Percentiles rank a stretch among this genome's conserved stretches.
These are phyloP conservation scores for Papilio dardanus DNA, from an alignment of 1,140 invertebrate species.

Conservation along the genomic window DNA sequence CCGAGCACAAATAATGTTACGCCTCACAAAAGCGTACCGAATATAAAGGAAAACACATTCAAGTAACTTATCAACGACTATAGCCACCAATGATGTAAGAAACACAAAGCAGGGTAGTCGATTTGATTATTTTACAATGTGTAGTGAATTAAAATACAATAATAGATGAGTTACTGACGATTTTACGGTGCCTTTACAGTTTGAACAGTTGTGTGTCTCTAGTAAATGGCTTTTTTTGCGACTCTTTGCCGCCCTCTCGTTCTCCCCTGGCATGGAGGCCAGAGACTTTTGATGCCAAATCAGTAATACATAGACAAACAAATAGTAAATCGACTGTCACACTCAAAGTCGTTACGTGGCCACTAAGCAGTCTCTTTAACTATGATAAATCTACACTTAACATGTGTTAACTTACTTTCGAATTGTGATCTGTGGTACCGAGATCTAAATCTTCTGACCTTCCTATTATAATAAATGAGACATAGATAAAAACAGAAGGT, in stretches of 20 bases:
- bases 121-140: not conserved
- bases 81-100: slow-evolving; percentile 3
- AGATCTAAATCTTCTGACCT: not conserved
- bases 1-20: slow-evolving; percentile 26
- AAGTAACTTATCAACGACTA: slow-evolving; percentile 22
- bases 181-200: too few relatives aligned
- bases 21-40: slow-evolving; percentile 15
- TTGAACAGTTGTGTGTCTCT: too few relatives aligned
- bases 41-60: slow-evolving; percentile 33
- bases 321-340: too few relatives aligned
- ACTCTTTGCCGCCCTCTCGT: too few relatives aligned
- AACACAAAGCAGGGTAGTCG: slow-evolving; percentile 4
- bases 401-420: not conserved
- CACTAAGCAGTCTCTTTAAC: too few relatives aligned
- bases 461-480: not conserved
- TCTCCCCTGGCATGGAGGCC: too few relatives aligned
- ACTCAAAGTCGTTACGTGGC: too few relatives aligned
- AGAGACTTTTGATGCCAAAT: too few relatives aligned
- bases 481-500: too few relatives aligned
- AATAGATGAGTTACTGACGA: not conserved
- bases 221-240: too few relatives aligned
- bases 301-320: too few relatives aligned
- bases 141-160: not conserved
- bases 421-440: not conserved
- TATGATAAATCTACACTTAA: too few relatives aligned